Evolutionary conservation across 2,888 invertebrate species (phyloP).

Genomic region (Synergus gifuensis): DNA sequence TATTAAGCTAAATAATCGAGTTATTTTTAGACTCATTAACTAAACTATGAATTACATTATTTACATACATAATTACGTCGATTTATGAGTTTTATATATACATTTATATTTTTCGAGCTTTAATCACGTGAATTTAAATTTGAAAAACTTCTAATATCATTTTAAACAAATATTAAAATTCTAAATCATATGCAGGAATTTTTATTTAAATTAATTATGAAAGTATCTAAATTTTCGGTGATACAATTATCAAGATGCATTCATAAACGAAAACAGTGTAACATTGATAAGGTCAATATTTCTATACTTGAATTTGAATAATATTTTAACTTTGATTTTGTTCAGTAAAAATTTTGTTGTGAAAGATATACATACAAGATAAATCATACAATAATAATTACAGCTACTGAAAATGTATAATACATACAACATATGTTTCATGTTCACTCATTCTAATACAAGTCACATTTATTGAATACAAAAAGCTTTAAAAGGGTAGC

Average conservation of each 20-base stretch:
- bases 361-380: conserved; percentile 29
- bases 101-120: conserved; percentile 67
- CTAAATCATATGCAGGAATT: neutral
- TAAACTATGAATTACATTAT: conserved; percentile 71
- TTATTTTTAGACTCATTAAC: conserved; percentile 72
- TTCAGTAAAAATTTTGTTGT: neutral
- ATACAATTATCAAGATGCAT: neutral
- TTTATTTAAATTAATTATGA: neutral
- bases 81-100: conserved; percentile 64
- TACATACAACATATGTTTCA: neutral
- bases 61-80: conserved; percentile 69
- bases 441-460: conserved; percentile 38
- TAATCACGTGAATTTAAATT: conserved; percentile 52
- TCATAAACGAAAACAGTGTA: neutral
- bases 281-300: neutral
- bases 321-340: neutral
- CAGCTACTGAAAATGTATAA: conserved; percentile 11
- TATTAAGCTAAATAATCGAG: conserved; percentile 74
- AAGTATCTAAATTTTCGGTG: neutral
- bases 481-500: conserved; percentile 53
- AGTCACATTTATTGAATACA: conserved; percentile 49
- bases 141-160: conserved; percentile 11
- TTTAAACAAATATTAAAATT: neutral
- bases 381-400: conserved; percentile 1
- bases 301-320: conserved; percentile 22